Conservation (phyloP, 2,113 vertebrate species). For the Catharus minimus region DNA sequence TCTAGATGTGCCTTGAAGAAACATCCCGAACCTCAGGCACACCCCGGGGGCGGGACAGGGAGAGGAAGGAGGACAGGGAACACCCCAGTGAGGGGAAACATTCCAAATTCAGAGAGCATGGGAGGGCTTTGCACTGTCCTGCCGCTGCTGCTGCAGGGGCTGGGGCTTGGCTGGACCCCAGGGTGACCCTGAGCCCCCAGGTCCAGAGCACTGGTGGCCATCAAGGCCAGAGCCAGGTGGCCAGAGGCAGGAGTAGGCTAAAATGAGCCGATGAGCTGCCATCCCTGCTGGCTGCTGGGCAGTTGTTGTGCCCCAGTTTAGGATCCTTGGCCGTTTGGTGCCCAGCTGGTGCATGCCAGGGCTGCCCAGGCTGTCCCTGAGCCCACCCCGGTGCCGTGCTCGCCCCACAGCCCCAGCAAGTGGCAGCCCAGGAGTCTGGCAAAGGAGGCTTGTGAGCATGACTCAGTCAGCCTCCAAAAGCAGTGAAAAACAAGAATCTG, state of each 20-base stretch:
- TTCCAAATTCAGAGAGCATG: fast-evolving
- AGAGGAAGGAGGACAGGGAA: neutral
- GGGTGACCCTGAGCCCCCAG: neutral
- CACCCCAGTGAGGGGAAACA: fast-evolving
- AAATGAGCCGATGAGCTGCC: neutral
- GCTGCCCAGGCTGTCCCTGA: neutral
- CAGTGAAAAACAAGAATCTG: conserved; percentile 22
- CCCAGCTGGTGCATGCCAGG: fast-evolving
- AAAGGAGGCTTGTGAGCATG: conserved; percentile 56
- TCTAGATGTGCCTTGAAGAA: neutral
- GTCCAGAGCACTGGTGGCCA: fast-evolving
- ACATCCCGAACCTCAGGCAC: neutral
- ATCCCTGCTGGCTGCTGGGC: neutral
- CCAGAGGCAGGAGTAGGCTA: neutral
- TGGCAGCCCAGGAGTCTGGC: conserved; percentile 50
- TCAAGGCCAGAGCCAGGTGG: neutral
- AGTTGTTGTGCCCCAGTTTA: too few species aligned
- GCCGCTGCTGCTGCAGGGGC: neutral
- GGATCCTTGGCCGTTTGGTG: neutral
- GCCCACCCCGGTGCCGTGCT: neutral
- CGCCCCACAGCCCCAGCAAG: neutral
- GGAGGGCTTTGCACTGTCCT: neutral
- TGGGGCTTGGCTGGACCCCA: fast-evolving
- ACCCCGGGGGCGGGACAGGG: fast-evolving
- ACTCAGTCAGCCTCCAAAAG: conserved; percentile 60